Evolutionary conservation across 2,888 invertebrate species (phyloP).

Genomic region (Tachina fera): DNA sequence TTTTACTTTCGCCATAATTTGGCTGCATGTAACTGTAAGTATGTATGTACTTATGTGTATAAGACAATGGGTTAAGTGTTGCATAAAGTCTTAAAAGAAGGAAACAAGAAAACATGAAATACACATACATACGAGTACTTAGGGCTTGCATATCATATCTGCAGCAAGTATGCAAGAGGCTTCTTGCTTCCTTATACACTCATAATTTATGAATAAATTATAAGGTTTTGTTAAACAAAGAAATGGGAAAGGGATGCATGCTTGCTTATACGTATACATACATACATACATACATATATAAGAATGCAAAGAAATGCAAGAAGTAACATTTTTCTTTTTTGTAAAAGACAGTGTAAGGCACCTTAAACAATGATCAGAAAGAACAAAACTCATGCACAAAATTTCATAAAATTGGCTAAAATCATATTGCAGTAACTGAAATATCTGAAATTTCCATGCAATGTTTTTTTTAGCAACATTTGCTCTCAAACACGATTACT

Average conservation of each 20-base stretch:
- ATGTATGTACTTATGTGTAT: background rate
- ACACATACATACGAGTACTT: background rate
- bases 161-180: conserved; percentile 23
- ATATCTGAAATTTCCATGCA: background rate
- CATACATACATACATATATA: background rate
- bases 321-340: conserved; percentile 22
- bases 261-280: too few species aligned
- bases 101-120: background rate
- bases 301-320: background rate
- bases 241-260: background rate
- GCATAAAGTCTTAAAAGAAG: conserved; percentile 24
- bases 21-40: background rate
- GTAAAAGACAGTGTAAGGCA: conserved; percentile 22
- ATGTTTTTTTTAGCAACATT: conserved; percentile 3
- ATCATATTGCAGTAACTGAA: background rate
- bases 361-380: background rate
- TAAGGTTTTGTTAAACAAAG: conserved; percentile 25
- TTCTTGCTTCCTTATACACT: background rate
- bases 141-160: background rate
- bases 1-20: background rate
- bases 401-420: background rate
- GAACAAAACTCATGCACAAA: background rate
- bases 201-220: conserved; percentile 59
- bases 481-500: conserved; percentile 47
- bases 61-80: conserved; percentile 43